Percentiles rank a stretch among this genome's conserved stretches.
Conservation (phyloP, 2,113 vertebrate species). For the Seriola aureovittata region DNA sequence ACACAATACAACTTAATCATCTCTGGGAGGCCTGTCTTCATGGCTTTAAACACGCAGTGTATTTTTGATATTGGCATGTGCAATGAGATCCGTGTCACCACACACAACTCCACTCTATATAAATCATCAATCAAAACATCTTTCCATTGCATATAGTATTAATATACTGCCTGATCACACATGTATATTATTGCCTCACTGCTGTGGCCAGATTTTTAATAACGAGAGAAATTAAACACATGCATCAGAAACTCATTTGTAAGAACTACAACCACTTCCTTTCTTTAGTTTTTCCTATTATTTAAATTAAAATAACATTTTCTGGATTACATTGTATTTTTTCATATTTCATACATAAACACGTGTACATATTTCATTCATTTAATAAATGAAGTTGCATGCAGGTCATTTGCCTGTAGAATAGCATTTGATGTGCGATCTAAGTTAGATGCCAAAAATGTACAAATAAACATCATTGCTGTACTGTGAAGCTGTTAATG, state of each 20-base stretch:
- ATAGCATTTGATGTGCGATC: slow-evolving; percentile 65
- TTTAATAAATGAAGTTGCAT: slow-evolving; percentile 71
- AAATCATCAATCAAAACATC: neutral
- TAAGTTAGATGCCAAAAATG: slow-evolving; percentile 35
- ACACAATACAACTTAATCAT: slow-evolving; percentile 36
- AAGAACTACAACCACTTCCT: neutral
- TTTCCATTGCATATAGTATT: slow-evolving; percentile 37
- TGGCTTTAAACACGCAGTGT: slow-evolving; percentile 62
- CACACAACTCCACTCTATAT: slow-evolving; percentile 19
- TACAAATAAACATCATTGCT: slow-evolving; percentile 60
- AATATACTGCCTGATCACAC: slow-evolving; percentile 32
- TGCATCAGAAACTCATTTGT: slow-evolving; percentile 29
- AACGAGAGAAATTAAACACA: slow-evolving; percentile 3
- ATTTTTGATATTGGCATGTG: slow-evolving; percentile 79
- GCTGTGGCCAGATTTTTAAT: slow-evolving; percentile 29
- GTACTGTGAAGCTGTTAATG: slow-evolving; percentile 40
- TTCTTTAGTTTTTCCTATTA: neutral
- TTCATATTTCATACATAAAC: slow-evolving; percentile 47
- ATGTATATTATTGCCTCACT: slow-evolving; percentile 29
- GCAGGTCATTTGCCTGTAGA: slow-evolving; percentile 72
- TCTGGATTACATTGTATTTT: slow-evolving; percentile 42
- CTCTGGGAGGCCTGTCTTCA: slow-evolving; percentile 69
- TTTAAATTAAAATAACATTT: slow-evolving; percentile 36
- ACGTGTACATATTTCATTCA: slow-evolving; percentile 48
- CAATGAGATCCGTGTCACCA: slow-evolving; percentile 51